phyloP scores from a whole-genome alignment of 2,113 vertebrate genomes.

The Collichthys lucidus region DNA sequence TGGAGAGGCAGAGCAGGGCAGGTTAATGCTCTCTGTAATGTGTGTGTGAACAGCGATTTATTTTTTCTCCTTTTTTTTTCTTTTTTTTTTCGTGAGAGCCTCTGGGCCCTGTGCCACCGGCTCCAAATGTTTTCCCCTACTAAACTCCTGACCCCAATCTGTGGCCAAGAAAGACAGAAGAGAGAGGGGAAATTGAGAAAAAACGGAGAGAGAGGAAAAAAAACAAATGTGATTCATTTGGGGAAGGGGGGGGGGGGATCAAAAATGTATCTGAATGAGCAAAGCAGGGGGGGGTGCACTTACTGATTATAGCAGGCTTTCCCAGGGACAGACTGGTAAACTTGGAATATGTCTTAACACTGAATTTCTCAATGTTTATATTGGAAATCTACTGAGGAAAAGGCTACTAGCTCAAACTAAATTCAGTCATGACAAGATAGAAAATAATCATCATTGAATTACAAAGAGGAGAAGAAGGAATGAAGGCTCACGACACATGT shows the following conservation, averaged over 20 bases:
- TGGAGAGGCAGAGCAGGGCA: conserved; percentile 72
- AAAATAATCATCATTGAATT: conserved; percentile 50
- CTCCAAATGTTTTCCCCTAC: conserved; percentile 84
- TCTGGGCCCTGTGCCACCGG: conserved; percentile 80
- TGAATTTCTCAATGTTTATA: conserved; percentile 28
- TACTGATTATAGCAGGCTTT: conserved; percentile 18
- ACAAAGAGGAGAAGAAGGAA: conserved; percentile 3
- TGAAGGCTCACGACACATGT: conserved; percentile 25
- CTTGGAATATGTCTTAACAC: conserved; percentile 2
- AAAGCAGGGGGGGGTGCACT: neutral
- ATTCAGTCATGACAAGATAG: conserved; percentile 18
- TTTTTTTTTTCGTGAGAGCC: conserved; percentile 56
- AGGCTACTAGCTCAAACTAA: neutral
- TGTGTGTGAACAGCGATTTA: conserved; percentile 76
- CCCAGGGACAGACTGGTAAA: conserved; percentile 10
- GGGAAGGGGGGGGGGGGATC: conserved; percentile 16
- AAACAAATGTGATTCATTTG: conserved; percentile 52
- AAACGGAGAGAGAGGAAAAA: neutral
- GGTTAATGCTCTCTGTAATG: conserved; percentile 83
- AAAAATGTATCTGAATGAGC: conserved; percentile 53
- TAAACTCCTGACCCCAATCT: conserved; percentile 86
- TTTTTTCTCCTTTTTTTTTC: conserved; percentile 40
- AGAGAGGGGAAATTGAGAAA: conserved; percentile 58
- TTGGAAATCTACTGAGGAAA: neutral
- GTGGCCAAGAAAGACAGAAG: conserved; percentile 78